Conservation (phyloP, 2,888 invertebrate species). For the Odontocolon sp. region DNA sequence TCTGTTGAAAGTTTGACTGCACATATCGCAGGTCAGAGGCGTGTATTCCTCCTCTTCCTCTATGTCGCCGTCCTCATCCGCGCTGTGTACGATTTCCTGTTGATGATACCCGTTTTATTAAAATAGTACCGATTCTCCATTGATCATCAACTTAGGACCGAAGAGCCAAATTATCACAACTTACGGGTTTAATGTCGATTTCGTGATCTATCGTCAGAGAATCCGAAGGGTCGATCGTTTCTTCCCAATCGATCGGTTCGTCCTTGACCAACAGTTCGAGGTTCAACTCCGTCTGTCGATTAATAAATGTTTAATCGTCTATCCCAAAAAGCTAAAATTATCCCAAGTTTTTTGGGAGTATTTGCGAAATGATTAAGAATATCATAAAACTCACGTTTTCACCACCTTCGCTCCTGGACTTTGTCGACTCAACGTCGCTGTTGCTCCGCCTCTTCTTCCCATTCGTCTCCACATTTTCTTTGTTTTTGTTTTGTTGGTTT, state of each 20-base stretch:
- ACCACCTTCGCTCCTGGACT: constrained; percentile 76
- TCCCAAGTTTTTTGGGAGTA: too few species aligned
- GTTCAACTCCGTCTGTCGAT: constrained; percentile 75
- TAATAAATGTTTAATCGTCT: not conserved
- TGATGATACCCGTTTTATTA: too few species aligned
- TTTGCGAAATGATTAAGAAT: too few species aligned
- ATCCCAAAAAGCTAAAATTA: not conserved
- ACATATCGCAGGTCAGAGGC: constrained; percentile 91
- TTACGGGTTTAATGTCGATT: constrained; percentile 87
- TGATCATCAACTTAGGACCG: too few species aligned
- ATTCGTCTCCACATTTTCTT: constrained; percentile 74
- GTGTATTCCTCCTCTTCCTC: constrained; percentile 86
- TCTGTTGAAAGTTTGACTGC: constrained; percentile 91
- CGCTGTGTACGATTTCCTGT: constrained; percentile 80
- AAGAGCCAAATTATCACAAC: too few species aligned
- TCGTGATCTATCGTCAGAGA: constrained; percentile 86
- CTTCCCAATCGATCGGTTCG: constrained; percentile 89
- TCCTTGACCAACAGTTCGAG: constrained; percentile 82
- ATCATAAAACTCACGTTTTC: constrained; percentile 76
- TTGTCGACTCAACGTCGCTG: constrained; percentile 76
- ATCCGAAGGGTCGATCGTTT: constrained; percentile 85
- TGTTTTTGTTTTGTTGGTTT: constrained; percentile 75
- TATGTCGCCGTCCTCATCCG: constrained; percentile 81
- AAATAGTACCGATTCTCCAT: too few species aligned
- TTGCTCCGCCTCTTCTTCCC: constrained; percentile 73